Base-by-base conservation (phyloP, 2,113 vertebrate species). In the Pygoscelis adeliae region DNA sequence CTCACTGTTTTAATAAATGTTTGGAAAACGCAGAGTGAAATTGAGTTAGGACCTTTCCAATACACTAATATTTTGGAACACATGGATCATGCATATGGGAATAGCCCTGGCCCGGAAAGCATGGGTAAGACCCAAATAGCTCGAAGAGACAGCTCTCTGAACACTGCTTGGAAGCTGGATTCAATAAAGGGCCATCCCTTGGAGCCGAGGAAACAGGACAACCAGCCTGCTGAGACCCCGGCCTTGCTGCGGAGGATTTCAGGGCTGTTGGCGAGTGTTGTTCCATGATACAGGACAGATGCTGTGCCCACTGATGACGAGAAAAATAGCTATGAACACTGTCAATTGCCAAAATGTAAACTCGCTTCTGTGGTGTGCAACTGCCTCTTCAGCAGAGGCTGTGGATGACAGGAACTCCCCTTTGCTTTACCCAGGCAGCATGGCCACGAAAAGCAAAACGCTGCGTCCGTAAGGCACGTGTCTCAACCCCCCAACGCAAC, bases 351-450 rank as follows among this genome's bases (percentile, higher is more conserved):
- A 61, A 36, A 47, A 50, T 12, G 10, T 17, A 8, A 62, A 62
- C 74, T 84, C 2, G 5, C 19, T 79, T 11, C 74, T 5, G 14
- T 13, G 38, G n/a, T 17, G 76, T 10, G 25, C 20, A 32, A 13
- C 27, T 81, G 40, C 40, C 84, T 15, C 36, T 9, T 46, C 29
- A 13, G 42, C 86, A 36, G 83, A 36, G 49, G 47, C 80, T 5
- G 13, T 0, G 9, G 59, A 32, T 1, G 9, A 34, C 0, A 0
- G 0, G 56, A 46, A 13, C 14, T 20, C 20, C 4, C 21, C 29
- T 78, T 52, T 21, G 13, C 46, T 47, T 36, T 9, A 17, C 34
- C 21, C 17, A 5, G 1, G 2, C n/a, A 14, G 38, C 5, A 0
- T 17, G n/a, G 50, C 76, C 61, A 30, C 1, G 0, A 7, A 42